A percentile compares a stretch with the other conserved stretches of the same genome.
These are phyloP conservation scores for Cylindroiulus punctatus DNA, from an alignment of 2,888 invertebrate species.

Conservation along the genomic window DNA sequence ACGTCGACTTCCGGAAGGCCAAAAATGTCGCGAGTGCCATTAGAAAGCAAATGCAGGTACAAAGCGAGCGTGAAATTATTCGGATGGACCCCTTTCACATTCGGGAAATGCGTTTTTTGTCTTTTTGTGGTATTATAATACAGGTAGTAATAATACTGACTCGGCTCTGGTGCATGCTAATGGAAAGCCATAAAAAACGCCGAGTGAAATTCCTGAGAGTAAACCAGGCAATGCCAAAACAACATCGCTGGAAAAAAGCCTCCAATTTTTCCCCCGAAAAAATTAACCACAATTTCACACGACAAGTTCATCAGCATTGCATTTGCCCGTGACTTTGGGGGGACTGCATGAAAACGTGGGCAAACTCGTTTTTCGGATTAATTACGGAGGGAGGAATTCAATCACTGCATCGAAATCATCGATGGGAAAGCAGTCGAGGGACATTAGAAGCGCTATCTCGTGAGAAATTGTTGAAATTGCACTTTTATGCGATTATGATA, in stretches of 20 bases:
- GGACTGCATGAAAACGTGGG: background rate
- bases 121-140: constrained; percentile 10
- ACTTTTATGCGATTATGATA: constrained; percentile 14
- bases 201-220: constrained; percentile 29
- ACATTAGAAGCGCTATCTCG: background rate
- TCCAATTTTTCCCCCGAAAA: background rate
- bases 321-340: constrained; percentile 41
- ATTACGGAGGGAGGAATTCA: background rate
- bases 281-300: constrained; percentile 47
- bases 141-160: constrained; percentile 42
- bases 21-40: background rate
- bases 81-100: background rate
- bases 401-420: background rate
- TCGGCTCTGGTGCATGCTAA: constrained; percentile 1
- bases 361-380: constrained; percentile 30
- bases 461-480: constrained; percentile 12
- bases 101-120: background rate
- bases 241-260: background rate
- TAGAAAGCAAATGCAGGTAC: background rate
- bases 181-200: background rate
- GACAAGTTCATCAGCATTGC: constrained; percentile 46
- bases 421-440: background rate
- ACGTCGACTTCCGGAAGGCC: background rate
- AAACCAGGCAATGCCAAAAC: constrained; percentile 24
- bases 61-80: constrained; percentile 22